Conservation (phyloP, 1,140 invertebrate species). For the Macrosteles quadrilineatus region DNA sequence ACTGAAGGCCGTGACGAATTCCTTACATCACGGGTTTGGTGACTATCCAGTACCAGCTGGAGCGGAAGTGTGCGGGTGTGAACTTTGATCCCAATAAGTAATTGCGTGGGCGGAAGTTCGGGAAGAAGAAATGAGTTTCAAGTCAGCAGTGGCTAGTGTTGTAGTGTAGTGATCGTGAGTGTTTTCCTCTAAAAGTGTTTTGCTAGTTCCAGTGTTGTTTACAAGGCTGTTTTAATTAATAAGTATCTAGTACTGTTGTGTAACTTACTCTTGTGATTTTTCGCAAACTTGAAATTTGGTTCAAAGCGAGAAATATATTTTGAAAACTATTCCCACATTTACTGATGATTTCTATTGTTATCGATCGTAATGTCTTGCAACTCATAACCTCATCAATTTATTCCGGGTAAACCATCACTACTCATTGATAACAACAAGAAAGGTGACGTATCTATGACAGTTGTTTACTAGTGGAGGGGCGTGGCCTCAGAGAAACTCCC, state of each 20-base stretch:
- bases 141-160: no score
- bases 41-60: background rate
- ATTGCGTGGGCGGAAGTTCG: conserved; percentile 18
- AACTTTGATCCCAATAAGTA: conserved; percentile 1
- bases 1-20: no score
- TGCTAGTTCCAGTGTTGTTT: background rate
- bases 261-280: background rate
- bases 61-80: conserved; percentile 8
- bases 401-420: no score
- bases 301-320: background rate
- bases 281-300: background rate
- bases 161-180: background rate
- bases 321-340: no score
- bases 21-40: no score
- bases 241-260: background rate
- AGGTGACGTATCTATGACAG: background rate
- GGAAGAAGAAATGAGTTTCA: background rate
- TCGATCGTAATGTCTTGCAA: no score
- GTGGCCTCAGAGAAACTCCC: background rate
- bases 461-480: conserved; percentile 21
- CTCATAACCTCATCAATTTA: background rate
- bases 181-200: background rate
- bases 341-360: no score
- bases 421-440: background rate
- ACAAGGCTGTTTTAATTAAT: background rate